Base-by-base conservation (phyloP, 92 coral and sea anemone species). In the Bergia sp. region DNA sequence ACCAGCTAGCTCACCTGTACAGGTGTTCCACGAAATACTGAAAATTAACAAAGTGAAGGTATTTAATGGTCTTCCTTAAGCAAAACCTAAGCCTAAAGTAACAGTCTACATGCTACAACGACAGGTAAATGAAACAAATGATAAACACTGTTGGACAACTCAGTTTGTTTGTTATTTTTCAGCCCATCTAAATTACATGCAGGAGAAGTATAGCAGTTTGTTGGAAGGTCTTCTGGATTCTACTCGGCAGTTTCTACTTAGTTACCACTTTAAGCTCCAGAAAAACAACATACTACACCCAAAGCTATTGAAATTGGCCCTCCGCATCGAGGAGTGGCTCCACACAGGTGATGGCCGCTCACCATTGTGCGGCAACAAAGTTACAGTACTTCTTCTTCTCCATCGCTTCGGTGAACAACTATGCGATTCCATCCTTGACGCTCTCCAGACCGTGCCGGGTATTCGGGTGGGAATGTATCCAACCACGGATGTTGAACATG, bases 271-370 rank as follows among this genome's bases (percentile, higher is more conserved):
- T 81, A 85, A 85, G 89, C 93, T 93, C 88, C 93, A 90, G 42
- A 91, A 90, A 21, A 83, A 82, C 65, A 88, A 92, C 37, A 79
- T 93, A 45, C 90, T 95, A 61, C 99, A 97, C 80, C 99, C 99
- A 0, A 97, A 97, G 94, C 79, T 94, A 57, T 82, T 89, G 81
- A 89, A 84, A 66, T 50, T 95, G 55, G 91, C 94, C 71, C 55
- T 39, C 39, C 82, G 44, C 5, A 83, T 77, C 15, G 90, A 80
- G 43, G 78, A 73, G 21, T 89, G 92, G 92, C n/a, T 84, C 4
- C 79, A 84, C 4, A 41, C 42, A 29, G 87, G 72, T 69, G 86
- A 89, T 47, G 75, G 55, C 65, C 82, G 90, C 43, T 43, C 76
- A 65, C 37, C 85, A 53, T 58, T 81, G 76, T 49, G 90, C 16